Base-by-base conservation (phyloP, 1,140 invertebrate species). In the Leucophenga varia region DNA sequence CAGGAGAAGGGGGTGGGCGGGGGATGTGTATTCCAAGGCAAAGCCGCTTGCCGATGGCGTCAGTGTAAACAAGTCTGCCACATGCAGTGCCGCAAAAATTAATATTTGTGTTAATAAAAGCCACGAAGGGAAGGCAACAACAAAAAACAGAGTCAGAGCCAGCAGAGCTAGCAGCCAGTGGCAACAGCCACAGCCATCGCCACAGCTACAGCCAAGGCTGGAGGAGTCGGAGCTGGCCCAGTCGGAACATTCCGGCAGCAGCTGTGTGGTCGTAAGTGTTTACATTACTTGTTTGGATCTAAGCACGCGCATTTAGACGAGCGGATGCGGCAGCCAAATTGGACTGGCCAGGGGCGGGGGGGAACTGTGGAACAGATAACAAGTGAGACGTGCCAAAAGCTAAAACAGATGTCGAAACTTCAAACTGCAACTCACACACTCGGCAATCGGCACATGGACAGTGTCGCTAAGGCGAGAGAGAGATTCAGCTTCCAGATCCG, bases 91-190 rank as follows among this genome's bases (percentile, higher is more conserved):
- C 64, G 51, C 63, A 65, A 65, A 68, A 65, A 65, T 65, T 65
- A 65, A 65, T 65, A 65, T 65, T 65, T 65, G 63, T 65, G 64
- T 65, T 65, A 65, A 65, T 65, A 65, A 65, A 65, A 59, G 59
- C 55, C 25, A 43, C n/a, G 31, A 44, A 32, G 47, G 18, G 20
- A 28, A 7, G 12, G 12, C 25, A 28, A 28, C n/a, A n/a, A n/a
- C n/a, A n/a, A n/a, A n/a, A n/a, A n/a, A n/a, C n/a, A n/a, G n/a
- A n/a, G n/a, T n/a, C n/a, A n/a, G n/a, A n/a, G n/a, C n/a, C n/a
- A n/a, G n/a, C n/a, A n/a, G n/a, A n/a, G n/a, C n/a, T 21, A 14
- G 18, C 6, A n/a, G n/a, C n/a, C 25, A 14, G 18, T 6, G 16
- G 39, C 18, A 28, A 12, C 12, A 30, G n/a, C 39, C 17, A 20